Conservation (phyloP, 2,888 invertebrate species). For the Polia nebulosa region DNA sequence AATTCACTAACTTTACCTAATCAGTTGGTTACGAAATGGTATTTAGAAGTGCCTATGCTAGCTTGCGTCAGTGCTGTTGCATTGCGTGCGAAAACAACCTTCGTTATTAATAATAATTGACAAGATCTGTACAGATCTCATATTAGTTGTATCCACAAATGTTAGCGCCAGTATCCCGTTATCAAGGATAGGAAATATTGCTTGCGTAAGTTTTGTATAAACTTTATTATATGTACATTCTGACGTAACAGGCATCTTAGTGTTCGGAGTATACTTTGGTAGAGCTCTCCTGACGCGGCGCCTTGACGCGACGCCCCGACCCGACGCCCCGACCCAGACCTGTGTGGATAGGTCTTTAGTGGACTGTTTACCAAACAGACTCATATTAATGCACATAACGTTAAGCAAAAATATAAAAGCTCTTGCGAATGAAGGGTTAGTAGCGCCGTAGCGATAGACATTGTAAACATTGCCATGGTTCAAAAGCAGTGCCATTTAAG, state of each 20-base stretch:
- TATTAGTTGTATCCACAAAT: background rate
- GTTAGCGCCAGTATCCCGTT: background rate
- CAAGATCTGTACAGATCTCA: background rate
- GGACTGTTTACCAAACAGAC: background rate
- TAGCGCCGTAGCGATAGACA: background rate
- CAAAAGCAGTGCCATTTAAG: constrained; percentile 10
- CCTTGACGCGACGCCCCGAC: background rate
- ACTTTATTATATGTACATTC: background rate
- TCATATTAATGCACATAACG: background rate
- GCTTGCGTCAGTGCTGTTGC: constrained; percentile 1
- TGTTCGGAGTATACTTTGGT: background rate
- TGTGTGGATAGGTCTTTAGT: too few species aligned
- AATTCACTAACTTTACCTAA: background rate
- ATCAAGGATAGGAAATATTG: background rate
- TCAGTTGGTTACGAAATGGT: background rate
- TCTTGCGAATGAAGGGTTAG: constrained; percentile 20
- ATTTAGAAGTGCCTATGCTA: background rate
- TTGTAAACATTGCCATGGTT: background rate
- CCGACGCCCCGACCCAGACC: background rate
- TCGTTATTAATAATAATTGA: background rate
- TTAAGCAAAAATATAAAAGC: background rate
- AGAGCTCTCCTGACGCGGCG: background rate
- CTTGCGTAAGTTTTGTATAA: background rate
- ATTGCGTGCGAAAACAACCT: background rate
- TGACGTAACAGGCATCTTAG: background rate